These are phyloP conservation scores for Channa striata DNA, from an alignment of 2,797 vertebrate species.

Conservation along the genomic window DNA sequence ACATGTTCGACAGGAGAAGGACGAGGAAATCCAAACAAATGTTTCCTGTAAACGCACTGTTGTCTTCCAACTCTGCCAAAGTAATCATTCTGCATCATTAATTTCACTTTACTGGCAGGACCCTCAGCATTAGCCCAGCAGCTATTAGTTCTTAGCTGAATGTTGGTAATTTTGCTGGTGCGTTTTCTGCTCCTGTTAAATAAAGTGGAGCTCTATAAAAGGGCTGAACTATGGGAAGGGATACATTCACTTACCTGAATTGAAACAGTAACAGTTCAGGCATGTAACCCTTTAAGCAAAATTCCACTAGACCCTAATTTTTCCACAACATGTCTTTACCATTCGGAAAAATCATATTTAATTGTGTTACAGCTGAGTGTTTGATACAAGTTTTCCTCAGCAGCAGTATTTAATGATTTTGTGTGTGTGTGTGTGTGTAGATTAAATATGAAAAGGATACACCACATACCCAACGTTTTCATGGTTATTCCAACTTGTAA, in stretches of 20 bases:
- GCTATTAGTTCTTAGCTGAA: conserved; percentile 32
- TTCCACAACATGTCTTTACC: no score
- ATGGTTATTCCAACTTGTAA: no score
- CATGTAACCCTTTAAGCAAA: conserved; percentile 2
- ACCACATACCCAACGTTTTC: no score
- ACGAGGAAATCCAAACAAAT: conserved; percentile 56
- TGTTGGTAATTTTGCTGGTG: conserved; percentile 37
- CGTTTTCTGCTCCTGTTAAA: conserved; percentile 32
- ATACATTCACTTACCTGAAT: neutral
- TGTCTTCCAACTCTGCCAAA: conserved; percentile 55
- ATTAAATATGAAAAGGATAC: no score
- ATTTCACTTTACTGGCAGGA: conserved; percentile 50
- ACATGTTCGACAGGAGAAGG: conserved; percentile 34
- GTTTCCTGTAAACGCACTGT: conserved; percentile 49
- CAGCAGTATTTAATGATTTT: no score
- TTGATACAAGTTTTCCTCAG: no score
- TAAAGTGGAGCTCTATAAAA: conserved; percentile 6
- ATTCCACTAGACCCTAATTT: neutral
- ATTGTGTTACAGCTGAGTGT: no score
- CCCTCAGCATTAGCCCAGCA: conserved; percentile 44
- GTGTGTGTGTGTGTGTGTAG: no score
- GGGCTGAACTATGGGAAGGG: neutral
- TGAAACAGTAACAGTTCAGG: neutral
- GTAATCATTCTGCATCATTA: conserved; percentile 69
- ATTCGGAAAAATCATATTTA: no score